phyloP scores from a whole-genome alignment of 2,888 invertebrate species.

The Biston stratarius region DNA sequence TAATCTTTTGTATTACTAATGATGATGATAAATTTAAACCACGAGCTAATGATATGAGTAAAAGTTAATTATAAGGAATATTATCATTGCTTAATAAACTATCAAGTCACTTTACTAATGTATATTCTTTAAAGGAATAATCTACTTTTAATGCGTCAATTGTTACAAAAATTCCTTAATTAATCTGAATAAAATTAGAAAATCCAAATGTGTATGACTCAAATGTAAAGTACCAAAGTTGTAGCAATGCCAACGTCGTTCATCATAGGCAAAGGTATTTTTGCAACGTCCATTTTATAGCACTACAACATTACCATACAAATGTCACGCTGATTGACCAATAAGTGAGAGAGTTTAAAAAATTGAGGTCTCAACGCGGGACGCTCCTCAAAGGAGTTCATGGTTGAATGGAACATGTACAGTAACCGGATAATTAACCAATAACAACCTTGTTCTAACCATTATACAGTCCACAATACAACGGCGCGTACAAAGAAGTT shows the following conservation, averaged over 20 bases:
- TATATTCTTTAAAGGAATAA: constrained; percentile 1
- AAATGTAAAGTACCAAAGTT: constrained; percentile 3
- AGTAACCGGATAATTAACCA: constrained; percentile 62
- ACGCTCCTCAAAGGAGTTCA: constrained; percentile 84
- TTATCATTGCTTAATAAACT: not conserved
- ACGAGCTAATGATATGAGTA: not conserved
- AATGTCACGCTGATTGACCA: constrained; percentile 83
- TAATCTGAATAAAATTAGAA: constrained; percentile 12
- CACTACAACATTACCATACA: constrained; percentile 71
- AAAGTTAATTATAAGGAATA: not conserved
- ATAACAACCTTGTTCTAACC: constrained; percentile 58
- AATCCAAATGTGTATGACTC: constrained; percentile 10
- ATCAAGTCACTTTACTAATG: not conserved
- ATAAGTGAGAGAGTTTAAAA: constrained; percentile 83
- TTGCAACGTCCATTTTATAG: constrained; percentile 64
- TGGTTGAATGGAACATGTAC: constrained; percentile 84
- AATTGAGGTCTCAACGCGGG: constrained; percentile 84
- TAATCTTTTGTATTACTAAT: no score
- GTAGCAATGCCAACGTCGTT: constrained; percentile 10
- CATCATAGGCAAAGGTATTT: constrained; percentile 49
- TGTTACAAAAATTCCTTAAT: constrained; percentile 3
- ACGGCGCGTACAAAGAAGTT: constrained; percentile 64
- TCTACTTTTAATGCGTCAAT: not conserved
- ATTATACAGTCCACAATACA: constrained; percentile 67
- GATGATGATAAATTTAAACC: no score